phyloP scores from a whole-genome alignment of 2,113 vertebrate genomes.

The Ailurus styani region DNA sequence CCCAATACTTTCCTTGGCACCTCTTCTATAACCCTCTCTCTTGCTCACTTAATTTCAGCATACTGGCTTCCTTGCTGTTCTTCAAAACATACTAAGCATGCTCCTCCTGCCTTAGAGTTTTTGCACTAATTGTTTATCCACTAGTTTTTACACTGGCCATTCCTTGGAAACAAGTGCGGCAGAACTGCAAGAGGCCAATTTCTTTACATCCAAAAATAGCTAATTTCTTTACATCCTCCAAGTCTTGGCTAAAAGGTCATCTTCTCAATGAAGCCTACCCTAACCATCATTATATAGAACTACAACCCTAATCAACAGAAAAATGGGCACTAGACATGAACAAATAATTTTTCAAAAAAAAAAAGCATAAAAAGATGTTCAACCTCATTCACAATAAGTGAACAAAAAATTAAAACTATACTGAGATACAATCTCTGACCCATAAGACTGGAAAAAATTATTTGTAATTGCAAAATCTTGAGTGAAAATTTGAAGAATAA shows the following conservation, averaged over 20 bases:
- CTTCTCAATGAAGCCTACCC: background rate
- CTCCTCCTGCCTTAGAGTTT: background rate
- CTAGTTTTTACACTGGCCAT: background rate
- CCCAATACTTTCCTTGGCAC: background rate
- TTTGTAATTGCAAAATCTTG: background rate
- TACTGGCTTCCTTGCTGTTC: background rate
- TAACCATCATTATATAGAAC: background rate
- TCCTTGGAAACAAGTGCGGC: background rate
- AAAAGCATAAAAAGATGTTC: background rate
- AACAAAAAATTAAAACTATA: background rate
- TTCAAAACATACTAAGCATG: background rate
- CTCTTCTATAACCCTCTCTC: background rate
- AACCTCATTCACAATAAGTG: background rate
- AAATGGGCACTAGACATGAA: background rate
- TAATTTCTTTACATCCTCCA: background rate
- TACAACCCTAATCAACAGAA: background rate
- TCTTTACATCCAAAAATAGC: background rate
- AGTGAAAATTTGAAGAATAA: background rate
- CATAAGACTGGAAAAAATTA: background rate
- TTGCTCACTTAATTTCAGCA: background rate
- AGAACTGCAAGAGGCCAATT: background rate
- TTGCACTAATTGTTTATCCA: background rate
- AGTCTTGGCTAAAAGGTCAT: constrained; percentile 16
- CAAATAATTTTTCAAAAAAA: background rate
- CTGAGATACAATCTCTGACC: background rate